Evolutionary conservation across 2,888 invertebrate species (phyloP).

Genomic region (Oasisia sp.): DNA sequence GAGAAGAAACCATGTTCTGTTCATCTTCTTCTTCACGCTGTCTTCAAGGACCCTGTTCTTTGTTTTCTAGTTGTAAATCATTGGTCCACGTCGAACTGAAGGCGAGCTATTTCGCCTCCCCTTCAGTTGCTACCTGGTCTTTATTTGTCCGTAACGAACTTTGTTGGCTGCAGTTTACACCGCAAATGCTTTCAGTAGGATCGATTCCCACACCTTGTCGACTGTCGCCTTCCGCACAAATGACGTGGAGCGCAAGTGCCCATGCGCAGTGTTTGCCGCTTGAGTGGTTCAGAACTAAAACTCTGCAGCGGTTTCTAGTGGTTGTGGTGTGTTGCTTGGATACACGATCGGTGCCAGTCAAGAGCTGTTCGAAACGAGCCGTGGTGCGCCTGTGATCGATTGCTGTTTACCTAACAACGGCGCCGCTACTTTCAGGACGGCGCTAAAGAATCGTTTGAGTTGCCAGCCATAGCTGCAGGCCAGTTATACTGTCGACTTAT

Average conservation of each 20-base stretch:
- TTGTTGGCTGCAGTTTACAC: neutral
- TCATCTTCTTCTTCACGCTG: neutral
- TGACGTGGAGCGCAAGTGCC: neutral
- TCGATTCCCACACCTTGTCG: neutral
- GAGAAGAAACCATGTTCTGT: neutral
- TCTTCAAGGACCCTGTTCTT: neutral
- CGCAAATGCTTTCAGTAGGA: neutral
- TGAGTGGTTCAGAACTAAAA: conserved; percentile 8
- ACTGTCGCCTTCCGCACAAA: neutral
- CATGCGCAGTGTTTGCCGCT: neutral
- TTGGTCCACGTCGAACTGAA: neutral
- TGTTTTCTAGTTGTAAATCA: neutral
- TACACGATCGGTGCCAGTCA: neutral
- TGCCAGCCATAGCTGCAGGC: neutral
- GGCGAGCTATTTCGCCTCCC: neutral
- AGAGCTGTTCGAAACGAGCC: neutral
- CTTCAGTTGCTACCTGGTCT: neutral
- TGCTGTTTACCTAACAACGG: neutral
- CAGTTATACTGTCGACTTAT: neutral
- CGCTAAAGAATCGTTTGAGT: neutral
- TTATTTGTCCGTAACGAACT: neutral
- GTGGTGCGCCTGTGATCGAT: neutral
- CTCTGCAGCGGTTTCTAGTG: neutral
- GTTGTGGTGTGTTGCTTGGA: neutral
- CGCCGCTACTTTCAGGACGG: neutral